Percentiles rank a stretch among this genome's conserved stretches.
Conservation (phyloP, 2,888 invertebrate genomes). For the Minunthozetes semirufus region DNA sequence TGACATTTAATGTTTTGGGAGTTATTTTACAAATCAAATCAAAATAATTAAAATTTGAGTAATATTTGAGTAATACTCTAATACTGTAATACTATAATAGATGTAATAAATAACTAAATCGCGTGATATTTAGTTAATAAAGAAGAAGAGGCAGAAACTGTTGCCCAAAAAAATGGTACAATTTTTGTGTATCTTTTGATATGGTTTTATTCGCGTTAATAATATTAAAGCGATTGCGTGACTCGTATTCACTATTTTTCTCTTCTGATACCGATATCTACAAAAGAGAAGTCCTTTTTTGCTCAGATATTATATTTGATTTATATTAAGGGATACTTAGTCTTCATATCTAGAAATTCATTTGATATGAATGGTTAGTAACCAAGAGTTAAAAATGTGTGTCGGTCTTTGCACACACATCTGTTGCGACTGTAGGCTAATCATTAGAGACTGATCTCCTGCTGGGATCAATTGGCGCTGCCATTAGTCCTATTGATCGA, state of each 20-base stretch:
- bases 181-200: conserved; percentile 4
- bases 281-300: conserved; percentile 10
- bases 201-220: conserved; percentile 26
- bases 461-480: conserved; percentile 28
- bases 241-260: conserved; percentile 17
- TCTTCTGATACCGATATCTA: conserved; percentile 19
- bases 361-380: conserved; percentile 3
- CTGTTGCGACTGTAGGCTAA: conserved; percentile 27
- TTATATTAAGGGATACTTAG: conserved; percentile 17
- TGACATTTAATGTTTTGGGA: neutral
- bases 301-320: neutral
- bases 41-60: conserved; percentile 25
- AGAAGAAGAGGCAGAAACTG: neutral
- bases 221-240: conserved; percentile 31
- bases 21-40: neutral
- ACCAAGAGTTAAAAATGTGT: neutral
- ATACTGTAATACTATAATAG: too few species aligned
- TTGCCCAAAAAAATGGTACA: neutral
- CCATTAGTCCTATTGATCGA: conserved; percentile 30
- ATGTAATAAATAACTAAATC: conserved; percentile 28
- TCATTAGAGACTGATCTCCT: conserved; percentile 12
- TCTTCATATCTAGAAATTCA: neutral
- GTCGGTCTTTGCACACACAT: conserved; percentile 14
- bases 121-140: conserved; percentile 26
- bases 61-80: conserved; percentile 29